Percentiles rank a stretch among this genome's conserved stretches.
phyloP scores from a whole-genome alignment of 2,888 invertebrate species.

The Callyntrura sp. region DNA sequence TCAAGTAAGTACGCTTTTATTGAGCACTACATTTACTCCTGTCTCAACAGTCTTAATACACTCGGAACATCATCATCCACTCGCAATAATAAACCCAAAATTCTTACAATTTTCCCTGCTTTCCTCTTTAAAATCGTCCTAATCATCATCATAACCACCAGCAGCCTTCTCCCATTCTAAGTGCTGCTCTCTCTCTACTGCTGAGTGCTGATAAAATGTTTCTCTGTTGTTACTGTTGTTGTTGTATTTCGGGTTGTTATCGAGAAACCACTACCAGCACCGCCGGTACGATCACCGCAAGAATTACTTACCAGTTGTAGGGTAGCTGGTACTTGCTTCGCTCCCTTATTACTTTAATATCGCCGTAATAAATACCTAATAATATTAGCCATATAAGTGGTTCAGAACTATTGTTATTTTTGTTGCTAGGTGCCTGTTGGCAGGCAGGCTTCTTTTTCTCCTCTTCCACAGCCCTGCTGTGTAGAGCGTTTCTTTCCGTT shows the following conservation, averaged over 20 bases:
- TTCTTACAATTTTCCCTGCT: neutral
- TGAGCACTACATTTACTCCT: neutral
- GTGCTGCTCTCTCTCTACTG: slow-evolving; percentile 13
- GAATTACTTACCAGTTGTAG: neutral
- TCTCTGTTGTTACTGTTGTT: neutral
- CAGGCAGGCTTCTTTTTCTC: neutral
- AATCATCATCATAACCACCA: neutral
- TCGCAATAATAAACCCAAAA: neutral
- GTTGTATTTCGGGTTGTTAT: slow-evolving; percentile 9
- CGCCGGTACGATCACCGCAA: slow-evolving; percentile 12
- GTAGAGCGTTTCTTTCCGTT: neutral
- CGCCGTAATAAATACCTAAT: neutral
- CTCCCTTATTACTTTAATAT: neutral
- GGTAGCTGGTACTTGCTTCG: neutral
- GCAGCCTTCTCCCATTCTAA: neutral
- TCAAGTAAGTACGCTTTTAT: neutral
- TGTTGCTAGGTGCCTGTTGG: slow-evolving; percentile 32
- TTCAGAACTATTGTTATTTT: slow-evolving; percentile 2
- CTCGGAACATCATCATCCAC: neutral
- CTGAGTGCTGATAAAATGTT: slow-evolving; percentile 16
- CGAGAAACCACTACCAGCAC: slow-evolving; percentile 33
- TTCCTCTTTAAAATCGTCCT: neutral
- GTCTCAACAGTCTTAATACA: neutral
- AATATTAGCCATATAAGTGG: slow-evolving; percentile 1
- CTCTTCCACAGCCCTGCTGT: neutral